A percentile compares a stretch with the other conserved stretches of the same genome.
These are phyloP conservation scores for Enoplosus armatus DNA, from an alignment of 2,797 vertebrate species.

Conservation along the genomic window DNA sequence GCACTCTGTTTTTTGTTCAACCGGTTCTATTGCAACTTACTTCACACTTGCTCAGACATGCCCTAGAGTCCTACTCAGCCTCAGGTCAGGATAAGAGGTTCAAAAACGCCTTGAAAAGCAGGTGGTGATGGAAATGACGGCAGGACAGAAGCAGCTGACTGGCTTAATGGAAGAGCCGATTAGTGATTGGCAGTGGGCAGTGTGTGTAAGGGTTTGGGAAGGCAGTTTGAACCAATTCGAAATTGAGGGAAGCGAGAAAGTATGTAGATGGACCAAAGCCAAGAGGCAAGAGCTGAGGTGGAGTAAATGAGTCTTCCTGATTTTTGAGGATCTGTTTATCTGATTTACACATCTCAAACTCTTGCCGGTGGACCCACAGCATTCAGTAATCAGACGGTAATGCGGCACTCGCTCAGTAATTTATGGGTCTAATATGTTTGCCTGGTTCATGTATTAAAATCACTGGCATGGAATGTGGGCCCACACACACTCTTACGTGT, in stretches of 20 bases:
- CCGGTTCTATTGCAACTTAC: not conserved
- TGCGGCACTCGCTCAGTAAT: slow-evolving; percentile 13
- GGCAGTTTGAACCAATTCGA: slow-evolving; percentile 44
- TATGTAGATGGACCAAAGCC: slow-evolving; percentile 34
- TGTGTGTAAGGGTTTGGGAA: slow-evolving; percentile 17
- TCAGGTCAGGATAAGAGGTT: not conserved
- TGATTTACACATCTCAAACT: slow-evolving; percentile 27
- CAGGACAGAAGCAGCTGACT: slow-evolving; percentile 29
- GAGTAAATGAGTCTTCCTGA: slow-evolving; percentile 41
- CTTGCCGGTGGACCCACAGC: slow-evolving; percentile 15
- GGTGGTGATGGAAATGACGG: not conserved
- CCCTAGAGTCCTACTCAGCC: not conserved
- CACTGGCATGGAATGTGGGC: not conserved
- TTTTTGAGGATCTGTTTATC: slow-evolving; percentile 43
- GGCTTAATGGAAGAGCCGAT: slow-evolving; percentile 51
- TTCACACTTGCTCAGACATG: not conserved
- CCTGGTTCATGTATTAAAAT: slow-evolving; percentile 18
- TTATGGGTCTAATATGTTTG: slow-evolving; percentile 3
- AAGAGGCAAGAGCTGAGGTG: slow-evolving; percentile 37
- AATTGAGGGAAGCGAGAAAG: slow-evolving; percentile 35
- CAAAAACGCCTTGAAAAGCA: slow-evolving; percentile 6
- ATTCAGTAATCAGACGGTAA: slow-evolving; percentile 17
- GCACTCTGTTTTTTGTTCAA: not conserved
- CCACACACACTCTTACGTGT: too few relatives aligned
- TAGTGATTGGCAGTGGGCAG: slow-evolving; percentile 40